A percentile compares a stretch with the other conserved stretches of the same genome.
Conservation (phyloP, 2,888 invertebrate species). For the Urechis unicinctus region DNA sequence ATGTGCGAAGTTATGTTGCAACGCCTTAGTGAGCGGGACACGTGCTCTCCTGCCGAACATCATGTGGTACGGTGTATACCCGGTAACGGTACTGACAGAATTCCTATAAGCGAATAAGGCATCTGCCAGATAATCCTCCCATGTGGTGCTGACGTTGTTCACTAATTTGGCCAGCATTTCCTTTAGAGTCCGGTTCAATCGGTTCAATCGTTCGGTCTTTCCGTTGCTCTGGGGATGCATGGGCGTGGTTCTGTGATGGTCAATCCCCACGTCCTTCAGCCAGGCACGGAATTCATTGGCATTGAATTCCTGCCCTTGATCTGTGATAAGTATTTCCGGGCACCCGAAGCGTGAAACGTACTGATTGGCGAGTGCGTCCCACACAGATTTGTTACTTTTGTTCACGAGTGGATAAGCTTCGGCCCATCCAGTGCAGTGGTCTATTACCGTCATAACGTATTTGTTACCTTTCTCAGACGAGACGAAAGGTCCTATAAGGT, state of each 20-base stretch:
- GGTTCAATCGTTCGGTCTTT: constrained; percentile 3
- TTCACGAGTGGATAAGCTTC: not conserved
- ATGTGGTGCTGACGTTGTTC: not conserved
- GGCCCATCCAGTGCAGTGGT: not conserved
- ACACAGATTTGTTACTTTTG: not conserved
- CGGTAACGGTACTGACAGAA: constrained; percentile 1
- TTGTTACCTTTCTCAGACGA: not conserved
- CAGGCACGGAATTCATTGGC: not conserved
- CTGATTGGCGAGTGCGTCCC: constrained; percentile 2
- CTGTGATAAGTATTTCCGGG: not conserved
- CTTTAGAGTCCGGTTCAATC: constrained; percentile 9
- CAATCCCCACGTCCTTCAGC: not conserved
- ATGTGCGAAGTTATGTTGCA: not conserved
- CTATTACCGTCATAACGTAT: not conserved
- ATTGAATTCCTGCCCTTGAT: not conserved
- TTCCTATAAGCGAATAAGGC: constrained; percentile 5
- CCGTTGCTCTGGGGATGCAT: not conserved
- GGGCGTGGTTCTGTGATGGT: not conserved
- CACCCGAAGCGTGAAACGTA: not conserved
- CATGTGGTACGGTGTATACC: constrained; percentile 8
- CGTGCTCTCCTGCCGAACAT: constrained; percentile 2
- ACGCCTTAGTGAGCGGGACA: constrained; percentile 4
- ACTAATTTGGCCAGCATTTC: constrained; percentile 1
- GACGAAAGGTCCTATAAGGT: constrained; percentile 5
- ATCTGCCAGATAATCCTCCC: constrained; percentile 5